Conservation (phyloP, 1,140 invertebrate genomes). For the Dreissena polymorpha region DNA sequence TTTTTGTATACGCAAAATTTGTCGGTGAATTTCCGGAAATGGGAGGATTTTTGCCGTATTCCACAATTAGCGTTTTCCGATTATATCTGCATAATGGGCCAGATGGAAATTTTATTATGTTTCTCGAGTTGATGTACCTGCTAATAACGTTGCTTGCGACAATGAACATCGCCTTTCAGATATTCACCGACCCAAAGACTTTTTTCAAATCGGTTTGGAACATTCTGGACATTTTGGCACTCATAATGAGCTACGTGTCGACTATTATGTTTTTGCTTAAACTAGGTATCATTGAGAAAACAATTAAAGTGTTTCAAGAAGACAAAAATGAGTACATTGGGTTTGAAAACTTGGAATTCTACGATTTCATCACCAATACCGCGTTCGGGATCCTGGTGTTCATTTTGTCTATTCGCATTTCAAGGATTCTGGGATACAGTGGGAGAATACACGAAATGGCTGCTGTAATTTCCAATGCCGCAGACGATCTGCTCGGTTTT, state of each 20-base stretch:
- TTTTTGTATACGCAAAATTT: conserved; percentile 57
- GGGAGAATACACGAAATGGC: conserved; percentile 60
- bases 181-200: conserved; percentile 12
- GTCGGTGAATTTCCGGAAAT: conserved; percentile 79
- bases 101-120: conserved; percentile 17
- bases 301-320: conserved; percentile 25
- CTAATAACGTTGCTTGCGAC: conserved; percentile 27
- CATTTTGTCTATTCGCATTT: conserved; percentile 54
- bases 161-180: background rate
- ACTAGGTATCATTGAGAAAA: conserved; percentile 25
- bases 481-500: conserved; percentile 66
- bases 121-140: conserved; percentile 45
- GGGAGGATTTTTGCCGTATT: conserved; percentile 68
- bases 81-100: conserved; percentile 10
- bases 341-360: conserved; percentile 64
- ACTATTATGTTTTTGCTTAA: conserved; percentile 45
- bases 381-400: conserved; percentile 57
- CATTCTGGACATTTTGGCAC: conserved; percentile 35
- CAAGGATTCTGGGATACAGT: conserved; percentile 61
- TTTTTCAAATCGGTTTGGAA: conserved; percentile 54
- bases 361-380: conserved; percentile 56
- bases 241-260: conserved; percentile 22
- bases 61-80: conserved; percentile 40
- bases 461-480: conserved; percentile 52
- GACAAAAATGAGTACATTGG: conserved; percentile 60